Evolutionary conservation across 1,140 invertebrate species (phyloP).

Genomic region (Saccostrea glomerata): DNA sequence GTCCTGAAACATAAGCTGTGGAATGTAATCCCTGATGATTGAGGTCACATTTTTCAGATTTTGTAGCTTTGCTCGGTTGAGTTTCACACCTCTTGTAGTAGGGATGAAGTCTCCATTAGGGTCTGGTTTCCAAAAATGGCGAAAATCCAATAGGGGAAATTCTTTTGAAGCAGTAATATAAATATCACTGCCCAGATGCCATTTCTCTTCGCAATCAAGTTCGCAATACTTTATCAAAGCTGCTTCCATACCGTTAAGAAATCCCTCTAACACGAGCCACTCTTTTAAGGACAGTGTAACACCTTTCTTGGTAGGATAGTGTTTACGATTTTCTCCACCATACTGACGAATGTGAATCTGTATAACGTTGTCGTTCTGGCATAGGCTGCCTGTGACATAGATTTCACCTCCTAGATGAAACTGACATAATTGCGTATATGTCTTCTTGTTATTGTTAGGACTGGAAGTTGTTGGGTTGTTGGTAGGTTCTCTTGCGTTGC

Average conservation of each 20-base stretch:
- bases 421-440: neutral
- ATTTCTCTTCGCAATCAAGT: neutral
- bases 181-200: neutral
- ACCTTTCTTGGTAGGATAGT: conserved; percentile 15
- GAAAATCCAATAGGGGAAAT: neutral
- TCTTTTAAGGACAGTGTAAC: neutral
- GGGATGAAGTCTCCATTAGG: neutral
- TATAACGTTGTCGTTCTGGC: neutral
- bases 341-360: neutral
- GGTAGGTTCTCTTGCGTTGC: neutral
- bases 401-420: neutral
- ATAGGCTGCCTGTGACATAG: neutral
- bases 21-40: conserved; percentile 5
- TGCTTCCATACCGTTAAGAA: neutral
- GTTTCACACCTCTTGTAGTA: conserved; percentile 16
- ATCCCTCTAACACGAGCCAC: neutral
- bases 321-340: neutral
- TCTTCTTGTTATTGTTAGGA: neutral
- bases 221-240: conserved; percentile 10
- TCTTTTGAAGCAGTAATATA: conserved; percentile 8
- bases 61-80: conserved; percentile 18
- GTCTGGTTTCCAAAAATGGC: neutral
- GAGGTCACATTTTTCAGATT: neutral
- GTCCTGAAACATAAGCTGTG: neutral
- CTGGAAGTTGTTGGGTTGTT: neutral